Evolutionary conservation across 2,888 invertebrate genomes (phyloP).

Genomic region (Pterostichus niger): DNA sequence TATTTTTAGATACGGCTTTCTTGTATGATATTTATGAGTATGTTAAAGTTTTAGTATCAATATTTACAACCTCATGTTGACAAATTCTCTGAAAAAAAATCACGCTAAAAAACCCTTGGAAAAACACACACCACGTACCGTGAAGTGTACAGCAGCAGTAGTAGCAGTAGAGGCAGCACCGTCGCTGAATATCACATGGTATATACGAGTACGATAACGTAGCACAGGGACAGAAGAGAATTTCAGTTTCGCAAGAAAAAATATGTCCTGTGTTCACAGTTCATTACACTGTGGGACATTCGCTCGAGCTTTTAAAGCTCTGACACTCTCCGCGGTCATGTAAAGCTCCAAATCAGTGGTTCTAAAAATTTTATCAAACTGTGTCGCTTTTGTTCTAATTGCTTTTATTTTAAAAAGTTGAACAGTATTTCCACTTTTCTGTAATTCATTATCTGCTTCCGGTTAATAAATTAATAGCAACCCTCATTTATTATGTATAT

Average conservation of each 20-base stretch:
- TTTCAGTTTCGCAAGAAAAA: conserved; percentile 48
- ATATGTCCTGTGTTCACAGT: conserved; percentile 57
- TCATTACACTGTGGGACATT: conserved; percentile 53
- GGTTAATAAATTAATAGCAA: no score
- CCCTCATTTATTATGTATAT: no score
- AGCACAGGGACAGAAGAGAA: neutral
- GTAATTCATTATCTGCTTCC: no score
- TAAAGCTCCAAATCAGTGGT: neutral
- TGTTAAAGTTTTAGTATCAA: conserved; percentile 24
- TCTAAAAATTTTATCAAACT: no score
- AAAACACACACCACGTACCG: conserved; percentile 3
- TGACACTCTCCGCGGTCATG: conserved; percentile 28
- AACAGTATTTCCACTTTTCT: no score
- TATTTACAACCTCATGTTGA: conserved; percentile 31
- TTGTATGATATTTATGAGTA: conserved; percentile 2
- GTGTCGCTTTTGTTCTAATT: no score
- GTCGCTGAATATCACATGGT: neutral
- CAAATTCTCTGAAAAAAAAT: conserved; percentile 29
- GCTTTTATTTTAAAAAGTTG: no score
- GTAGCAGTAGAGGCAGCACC: neutral
- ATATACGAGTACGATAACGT: neutral
- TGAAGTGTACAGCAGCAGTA: neutral
- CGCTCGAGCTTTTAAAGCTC: conserved; percentile 55
- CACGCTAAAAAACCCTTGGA: conserved; percentile 8
- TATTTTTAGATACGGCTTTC: neutral